phyloP scores from a whole-genome alignment of 2,113 vertebrate species.

The Chunga burmeisteri region DNA sequence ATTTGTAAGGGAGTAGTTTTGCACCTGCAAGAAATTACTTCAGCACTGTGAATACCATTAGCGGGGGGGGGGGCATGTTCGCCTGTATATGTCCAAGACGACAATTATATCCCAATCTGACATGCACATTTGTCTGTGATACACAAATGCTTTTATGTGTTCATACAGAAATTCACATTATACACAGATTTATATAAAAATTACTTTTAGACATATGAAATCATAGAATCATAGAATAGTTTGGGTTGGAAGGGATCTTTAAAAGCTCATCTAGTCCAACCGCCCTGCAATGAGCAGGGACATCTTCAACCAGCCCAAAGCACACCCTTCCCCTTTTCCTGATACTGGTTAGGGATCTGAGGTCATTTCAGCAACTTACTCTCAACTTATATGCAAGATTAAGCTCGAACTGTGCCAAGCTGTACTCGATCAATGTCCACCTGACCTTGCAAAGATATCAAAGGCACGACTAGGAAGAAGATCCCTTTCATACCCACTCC shows the following conservation, averaged over 20 bases:
- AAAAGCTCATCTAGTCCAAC: neutral
- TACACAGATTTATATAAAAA: neutral
- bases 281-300: neutral
- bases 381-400: neutral
- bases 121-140: neutral
- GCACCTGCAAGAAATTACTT: neutral
- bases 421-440: too few relatives aligned
- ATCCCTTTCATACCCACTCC: neutral
- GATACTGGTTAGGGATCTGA: neutral
- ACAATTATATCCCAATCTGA: neutral
- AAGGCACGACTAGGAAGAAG: neutral
- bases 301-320: neutral
- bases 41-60: neutral
- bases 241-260: neutral
- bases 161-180: neutral
- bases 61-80: neutral
- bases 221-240: neutral
- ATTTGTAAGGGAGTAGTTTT: neutral
- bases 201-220: neutral
- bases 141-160: neutral
- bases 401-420: accelerated
- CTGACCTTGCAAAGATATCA: neutral
- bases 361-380: neutral
- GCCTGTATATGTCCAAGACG: neutral
- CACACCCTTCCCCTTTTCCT: neutral